Evolutionary conservation across 1,140 invertebrate species (phyloP), one percentile per base, ranked within the genome.

Genomic region (Amphibalanus amphitrite): DNA sequence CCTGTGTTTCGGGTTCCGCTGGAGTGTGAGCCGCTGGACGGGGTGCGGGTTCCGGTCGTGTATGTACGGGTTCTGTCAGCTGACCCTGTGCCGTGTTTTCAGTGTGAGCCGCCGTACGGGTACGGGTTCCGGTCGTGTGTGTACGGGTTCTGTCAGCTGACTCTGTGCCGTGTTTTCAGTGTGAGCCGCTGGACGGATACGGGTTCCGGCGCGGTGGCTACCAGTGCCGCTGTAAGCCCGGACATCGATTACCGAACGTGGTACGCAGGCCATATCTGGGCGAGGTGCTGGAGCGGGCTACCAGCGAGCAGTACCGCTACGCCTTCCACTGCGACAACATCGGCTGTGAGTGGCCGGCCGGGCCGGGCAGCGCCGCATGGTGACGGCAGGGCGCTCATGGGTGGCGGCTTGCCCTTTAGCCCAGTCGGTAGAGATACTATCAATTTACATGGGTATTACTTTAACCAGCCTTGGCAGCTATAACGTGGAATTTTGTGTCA

Each of bases 121-220:
- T 98, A 90, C 88, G 96, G 95, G 40, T 96, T 95, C 78, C 83
- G 93, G n/a, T n/a, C n/a, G n/a, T n/a, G n/a, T n/a, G n/a, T n/a
- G n/a, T n/a, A n/a, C n/a, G n/a, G n/a, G n/a, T n/a, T n/a, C n/a
- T n/a, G n/a, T n/a, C n/a, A n/a, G n/a, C n/a, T n/a, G n/a, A n/a
- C n/a, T n/a, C n/a, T n/a, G n/a, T n/a, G n/a, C n/a, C 65, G 0
- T 28, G 15, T 28, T 67, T 25, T 23, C 77, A 95, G 89, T 98
- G 96, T 83, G 95, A 98, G 82, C 95, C 95, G 0, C 80, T 98
- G 29, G 89, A 95, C 79, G 95, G 95, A 6, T 98, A 90, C 88
- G 96, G 95, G 40, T 96, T 95, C 78, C 83, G 93, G 74, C 85
- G 95, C 78, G 95, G 95, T 71, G 95, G 93, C 29, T 98, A 98